Base-by-base conservation (phyloP, 1,140 invertebrate species). In the Megalopta genalis region DNA sequence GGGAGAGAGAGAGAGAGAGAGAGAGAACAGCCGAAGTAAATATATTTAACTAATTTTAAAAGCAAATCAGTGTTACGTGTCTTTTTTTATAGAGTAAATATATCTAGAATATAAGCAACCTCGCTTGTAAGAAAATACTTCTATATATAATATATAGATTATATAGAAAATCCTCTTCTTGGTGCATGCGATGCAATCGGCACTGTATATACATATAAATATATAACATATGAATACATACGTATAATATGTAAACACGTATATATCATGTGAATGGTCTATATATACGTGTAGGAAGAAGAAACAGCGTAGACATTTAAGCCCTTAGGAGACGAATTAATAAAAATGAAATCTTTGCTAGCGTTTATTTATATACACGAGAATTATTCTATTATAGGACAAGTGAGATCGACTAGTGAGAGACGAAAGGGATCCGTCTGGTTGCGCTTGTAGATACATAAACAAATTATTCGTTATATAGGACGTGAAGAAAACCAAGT, bases 301-400 rank as follows among this genome's bases (percentile, higher is more conserved):
- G 65, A 59, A 71, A 76, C 32, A 18, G 7, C 71, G 65, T 81
- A 86, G 62, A 60, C 37, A 75, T 18, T 59, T 70, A 32, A 27
- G 57, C 59, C 60, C 59, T 16, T 63, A 72, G 27, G 16, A 66
- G 14, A 27, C 27, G 32, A 68, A 49, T 71, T 54, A 54, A 18
- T 21, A 52, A 46, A 77, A 32, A 49, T 32, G 32, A 65, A 84
- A 64, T 73, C 37, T 77, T 70, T 78, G 76, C 37, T 87, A 84
- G 80, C 64, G 73, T 86, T 87, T 81, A 82, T 81, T 84, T 85
- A 83, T 85, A 78, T 85, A 87, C 67, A 80, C 67, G 54, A 85
- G 14, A 70, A 76, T 63, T 74, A 70, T 70, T 69, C 82, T 39
- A 80, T 59, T 49, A 57, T 80, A 77, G 46, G 23, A 21, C 21